A percentile compares a stretch with the other conserved stretches of the same genome.
phyloP scores from a whole-genome alignment of 2,113 vertebrate genomes.

The Struthidea cinerea region DNA sequence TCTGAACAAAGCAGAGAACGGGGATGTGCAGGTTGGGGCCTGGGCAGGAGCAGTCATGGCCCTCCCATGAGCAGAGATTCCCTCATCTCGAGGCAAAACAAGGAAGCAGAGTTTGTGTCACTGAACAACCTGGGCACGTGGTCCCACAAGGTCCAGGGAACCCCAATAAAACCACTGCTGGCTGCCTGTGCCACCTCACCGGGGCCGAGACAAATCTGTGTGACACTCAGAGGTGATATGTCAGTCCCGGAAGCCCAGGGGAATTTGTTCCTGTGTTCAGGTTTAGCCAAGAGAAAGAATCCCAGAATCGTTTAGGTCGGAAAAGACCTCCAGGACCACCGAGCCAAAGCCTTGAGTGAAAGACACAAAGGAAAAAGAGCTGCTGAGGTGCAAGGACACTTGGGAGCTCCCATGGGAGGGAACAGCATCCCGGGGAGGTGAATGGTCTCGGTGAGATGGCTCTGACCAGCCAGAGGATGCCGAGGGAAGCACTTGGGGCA shows the following conservation, averaged over 20 bases:
- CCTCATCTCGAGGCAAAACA: not conserved
- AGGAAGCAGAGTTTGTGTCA: not conserved
- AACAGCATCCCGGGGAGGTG: not conserved
- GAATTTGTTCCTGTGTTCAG: not conserved
- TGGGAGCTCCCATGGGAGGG: not conserved
- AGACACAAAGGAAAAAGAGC: not conserved
- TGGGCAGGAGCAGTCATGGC: not conserved
- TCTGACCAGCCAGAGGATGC: not conserved
- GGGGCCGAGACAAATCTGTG: not conserved
- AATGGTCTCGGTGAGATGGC: fast-evolving
- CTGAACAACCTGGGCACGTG: not conserved
- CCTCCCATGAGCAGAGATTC: not conserved
- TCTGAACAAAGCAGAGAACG: not conserved
- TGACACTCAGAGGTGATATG: not conserved
- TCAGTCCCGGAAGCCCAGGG: not conserved
- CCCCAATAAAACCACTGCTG: not conserved
- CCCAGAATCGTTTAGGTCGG: not conserved
- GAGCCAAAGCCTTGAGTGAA: not conserved
- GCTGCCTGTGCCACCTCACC: not conserved
- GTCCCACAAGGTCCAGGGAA: not conserved
- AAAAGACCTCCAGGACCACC: not conserved
- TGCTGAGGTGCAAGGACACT: not conserved
- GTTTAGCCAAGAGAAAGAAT: not conserved
- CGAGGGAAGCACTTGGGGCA: not conserved
- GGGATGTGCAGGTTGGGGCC: not conserved